phyloP scores from a whole-genome alignment of 2,888 invertebrate species.

The Lypha dubia region DNA sequence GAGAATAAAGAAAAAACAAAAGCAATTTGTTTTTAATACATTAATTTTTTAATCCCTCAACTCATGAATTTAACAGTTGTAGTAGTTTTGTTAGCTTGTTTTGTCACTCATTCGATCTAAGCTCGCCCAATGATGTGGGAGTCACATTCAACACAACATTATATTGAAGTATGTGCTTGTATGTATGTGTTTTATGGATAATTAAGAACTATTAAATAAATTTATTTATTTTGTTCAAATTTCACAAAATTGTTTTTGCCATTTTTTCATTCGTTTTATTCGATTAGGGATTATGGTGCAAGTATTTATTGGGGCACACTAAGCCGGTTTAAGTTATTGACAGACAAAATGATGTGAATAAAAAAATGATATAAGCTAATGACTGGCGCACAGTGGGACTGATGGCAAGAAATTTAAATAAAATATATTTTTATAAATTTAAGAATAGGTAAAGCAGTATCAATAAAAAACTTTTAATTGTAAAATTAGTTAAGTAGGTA shows the following conservation, averaged over 20 bases:
- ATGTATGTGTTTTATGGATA: conserved; percentile 40
- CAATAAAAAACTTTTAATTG: too few species aligned
- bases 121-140: not conserved
- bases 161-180: conserved; percentile 23
- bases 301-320: conserved; percentile 7
- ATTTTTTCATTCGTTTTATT: not conserved
- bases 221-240: conserved; percentile 21
- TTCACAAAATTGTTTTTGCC: conserved; percentile 19
- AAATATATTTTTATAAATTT: too few species aligned
- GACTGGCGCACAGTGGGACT: conserved; percentile 4
- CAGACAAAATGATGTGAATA: conserved; percentile 2
- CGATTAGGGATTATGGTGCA: conserved; percentile 13
- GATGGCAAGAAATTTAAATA: not conserved
- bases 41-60: conserved; percentile 35
- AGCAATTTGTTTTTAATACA: conserved; percentile 9
- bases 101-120: not conserved
- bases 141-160: not conserved
- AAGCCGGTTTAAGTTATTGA: not conserved
- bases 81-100: conserved; percentile 9
- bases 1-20: not conserved
- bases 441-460: too few species aligned
- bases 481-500: too few species aligned
- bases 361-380: not conserved
- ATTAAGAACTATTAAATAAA: conserved; percentile 62
- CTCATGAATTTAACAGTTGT: conserved; percentile 59